Base-by-base conservation (phyloP, 2,113 vertebrate species). In the Mohoua ochrocephala region DNA sequence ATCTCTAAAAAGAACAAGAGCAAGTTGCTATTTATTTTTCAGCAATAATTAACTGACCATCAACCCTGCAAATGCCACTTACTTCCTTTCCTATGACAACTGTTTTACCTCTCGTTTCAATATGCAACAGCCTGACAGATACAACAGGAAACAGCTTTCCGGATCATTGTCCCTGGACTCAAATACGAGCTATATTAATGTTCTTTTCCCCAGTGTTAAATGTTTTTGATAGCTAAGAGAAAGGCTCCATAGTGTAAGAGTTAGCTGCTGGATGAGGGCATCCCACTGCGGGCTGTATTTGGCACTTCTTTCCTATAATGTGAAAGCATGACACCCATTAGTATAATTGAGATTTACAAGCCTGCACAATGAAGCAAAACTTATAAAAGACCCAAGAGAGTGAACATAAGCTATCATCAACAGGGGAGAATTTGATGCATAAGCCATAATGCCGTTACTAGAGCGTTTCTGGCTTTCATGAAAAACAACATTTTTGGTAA, bases 291-390 rank as follows among this genome's bases (percentile, higher is more conserved):
- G 94, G 76, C 75, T 87, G 69, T 65, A 89, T 95, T 96, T 95
- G 86, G 91, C 95, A 91, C 57, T 93, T 96, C 80, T 87, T 95
- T 86, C 73, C 84, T 89, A 52, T 91, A 95, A 94, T 84, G 84
- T 95, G 91, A 96, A 97, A 96, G 93, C 86, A 95, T 96, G 96
- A 97, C 94, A 95, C 89, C 94, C 96, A 97, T 97, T 97, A 97
- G 96, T 92, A 61, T 97, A 96, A 97, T 96, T 95, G 95, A 88
- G 91, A 91, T 95, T 96, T 96, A 95, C 94, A 96, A 96, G 89
- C 91, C 73, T 94, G 93, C 87, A 95, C 93, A 95, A 95, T 97
- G 95, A 95, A 85, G 89, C 89, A 95, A 95, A 95, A 94, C 89
- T 81, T 92, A 95, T 78, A 93, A 96, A 97, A 92, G 96, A 91